Evolutionary conservation across 92 coral and sea anemone species (phyloP), one percentile per base, ranked within the genome.

Genomic region (Parazoanthus atlanticus): DNA sequence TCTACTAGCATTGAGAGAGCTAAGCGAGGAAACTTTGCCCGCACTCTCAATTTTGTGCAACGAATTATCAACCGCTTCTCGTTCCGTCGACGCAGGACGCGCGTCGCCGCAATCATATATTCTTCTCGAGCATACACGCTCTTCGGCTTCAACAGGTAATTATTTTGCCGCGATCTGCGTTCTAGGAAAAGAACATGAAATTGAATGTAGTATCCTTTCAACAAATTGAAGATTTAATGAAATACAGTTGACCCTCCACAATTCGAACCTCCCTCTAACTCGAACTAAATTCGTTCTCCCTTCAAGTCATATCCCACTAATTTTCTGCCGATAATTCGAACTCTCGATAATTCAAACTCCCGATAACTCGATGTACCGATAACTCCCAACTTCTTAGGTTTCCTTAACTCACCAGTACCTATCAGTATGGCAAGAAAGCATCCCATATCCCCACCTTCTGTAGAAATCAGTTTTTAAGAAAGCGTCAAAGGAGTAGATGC

Each of bases 91-190:
- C 87, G 92, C 17, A 82, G 88, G 3, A 89, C 97, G 10, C 98
- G 97, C 23, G 87, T 96, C 40, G 96, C 91, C 1, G 89, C 92
- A 13, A 58, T 94, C 12, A 82, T 95, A 72, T 96, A 88, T 85
- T 91, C 94, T 23, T 89, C 94, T 16, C 84, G 80, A 21, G 33
- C 91, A 15, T 43, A 19, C 66, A 33, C 76, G 26, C 73, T 92
- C 46, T 78, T 94, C 31, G 76, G 90, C 9, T 52, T 94, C 6
- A 64, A 82, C 43, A 83, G 65, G 86, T 83, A 41, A 67, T 8
- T 23, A 5, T 41, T 26, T 25, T 23, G 3, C 28, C 52, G 17
- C 32, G 8, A 15, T 43, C 31, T 77, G 11, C 23, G 25, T 25
- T 16, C 16, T 26, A 46, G 36, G 34, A 26, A 46, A 78, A n/a